Evolutionary conservation across 2,113 vertebrate genomes (phyloP).

Genomic region (Camelus dromedarius): DNA sequence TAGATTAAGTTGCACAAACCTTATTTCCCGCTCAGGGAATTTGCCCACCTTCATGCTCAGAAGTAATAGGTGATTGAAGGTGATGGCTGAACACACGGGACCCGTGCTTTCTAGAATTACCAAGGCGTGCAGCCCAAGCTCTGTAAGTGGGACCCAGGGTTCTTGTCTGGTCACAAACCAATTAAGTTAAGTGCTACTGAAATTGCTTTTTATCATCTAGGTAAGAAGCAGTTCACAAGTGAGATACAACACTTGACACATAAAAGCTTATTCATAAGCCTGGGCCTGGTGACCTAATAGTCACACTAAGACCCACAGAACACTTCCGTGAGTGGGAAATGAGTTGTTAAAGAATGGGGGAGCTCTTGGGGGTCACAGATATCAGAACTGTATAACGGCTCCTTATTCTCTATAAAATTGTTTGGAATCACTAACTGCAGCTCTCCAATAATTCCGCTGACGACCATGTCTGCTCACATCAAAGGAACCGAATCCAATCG

Average conservation of each 20-base stretch:
- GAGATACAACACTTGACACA: constrained; percentile 55
- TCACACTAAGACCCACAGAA: constrained; percentile 54
- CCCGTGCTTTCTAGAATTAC: constrained; percentile 37
- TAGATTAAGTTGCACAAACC: background rate
- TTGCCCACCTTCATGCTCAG: background rate
- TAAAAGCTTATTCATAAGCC: constrained; percentile 61
- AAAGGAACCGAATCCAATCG: background rate
- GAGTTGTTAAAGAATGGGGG: constrained; percentile 39
- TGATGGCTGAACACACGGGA: background rate
- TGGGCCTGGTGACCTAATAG: constrained; percentile 20
- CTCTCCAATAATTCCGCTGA: constrained; percentile 4
- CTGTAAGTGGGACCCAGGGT: constrained; percentile 42
- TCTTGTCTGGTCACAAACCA: constrained; percentile 75
- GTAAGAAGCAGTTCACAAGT: constrained; percentile 59
- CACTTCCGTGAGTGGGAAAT: constrained; percentile 41
- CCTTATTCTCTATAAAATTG: constrained; percentile 23
- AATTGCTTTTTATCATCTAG: constrained; percentile 73
- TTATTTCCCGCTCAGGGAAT: background rate
- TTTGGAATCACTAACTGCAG: background rate
- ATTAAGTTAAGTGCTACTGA: constrained; percentile 72
- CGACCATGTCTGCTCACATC: background rate
- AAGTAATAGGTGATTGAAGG: background rate
- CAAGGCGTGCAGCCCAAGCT: background rate
- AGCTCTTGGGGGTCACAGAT: background rate
- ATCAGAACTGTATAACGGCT: constrained; percentile 32